A percentile compares a stretch with the other conserved stretches of the same genome.
Conservation (phyloP, 2,797 vertebrate species). For the Threskiornis aethiopicus region DNA sequence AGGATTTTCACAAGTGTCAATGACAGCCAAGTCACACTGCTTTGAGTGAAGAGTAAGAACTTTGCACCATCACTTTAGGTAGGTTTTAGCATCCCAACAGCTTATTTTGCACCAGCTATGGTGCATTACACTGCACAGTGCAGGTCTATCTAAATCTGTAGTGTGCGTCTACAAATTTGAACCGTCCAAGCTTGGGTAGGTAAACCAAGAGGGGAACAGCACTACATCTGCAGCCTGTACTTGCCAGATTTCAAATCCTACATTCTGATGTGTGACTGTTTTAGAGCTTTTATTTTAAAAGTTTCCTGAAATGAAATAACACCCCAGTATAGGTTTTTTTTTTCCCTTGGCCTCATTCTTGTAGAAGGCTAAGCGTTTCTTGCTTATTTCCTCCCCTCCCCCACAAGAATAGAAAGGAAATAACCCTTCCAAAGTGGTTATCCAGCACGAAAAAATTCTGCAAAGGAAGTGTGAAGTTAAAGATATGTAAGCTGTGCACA, state of each 20-base stretch:
- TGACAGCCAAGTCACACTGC: fast-evolving
- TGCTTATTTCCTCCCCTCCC: not conserved
- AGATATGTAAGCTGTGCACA: not conserved
- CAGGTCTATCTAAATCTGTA: not conserved
- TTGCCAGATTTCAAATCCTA: not conserved
- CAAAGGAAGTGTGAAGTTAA: not conserved
- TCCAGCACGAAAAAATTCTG: not conserved
- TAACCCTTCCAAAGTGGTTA: not conserved
- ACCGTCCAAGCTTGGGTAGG: not conserved
- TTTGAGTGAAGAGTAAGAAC: not conserved
- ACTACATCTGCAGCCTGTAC: not conserved
- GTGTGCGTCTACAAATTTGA: not conserved
- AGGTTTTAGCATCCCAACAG: not conserved
- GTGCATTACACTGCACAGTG: not conserved
- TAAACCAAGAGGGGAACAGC: not conserved
- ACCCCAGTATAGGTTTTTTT: not conserved
- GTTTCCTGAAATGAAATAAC: not conserved
- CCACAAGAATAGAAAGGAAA: not conserved
- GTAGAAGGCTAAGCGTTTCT: not conserved
- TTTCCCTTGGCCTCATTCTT: not conserved
- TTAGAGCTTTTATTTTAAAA: not conserved
- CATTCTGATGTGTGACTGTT: not conserved
- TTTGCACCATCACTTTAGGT: not conserved
- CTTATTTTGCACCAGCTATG: not conserved
- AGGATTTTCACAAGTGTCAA: not conserved